A percentile compares a stretch with the other conserved stretches of the same genome.
These are phyloP conservation scores for Pristionchus japonicus DNA, from an alignment of 2,888 invertebrate genomes.

Conservation along the genomic window DNA sequence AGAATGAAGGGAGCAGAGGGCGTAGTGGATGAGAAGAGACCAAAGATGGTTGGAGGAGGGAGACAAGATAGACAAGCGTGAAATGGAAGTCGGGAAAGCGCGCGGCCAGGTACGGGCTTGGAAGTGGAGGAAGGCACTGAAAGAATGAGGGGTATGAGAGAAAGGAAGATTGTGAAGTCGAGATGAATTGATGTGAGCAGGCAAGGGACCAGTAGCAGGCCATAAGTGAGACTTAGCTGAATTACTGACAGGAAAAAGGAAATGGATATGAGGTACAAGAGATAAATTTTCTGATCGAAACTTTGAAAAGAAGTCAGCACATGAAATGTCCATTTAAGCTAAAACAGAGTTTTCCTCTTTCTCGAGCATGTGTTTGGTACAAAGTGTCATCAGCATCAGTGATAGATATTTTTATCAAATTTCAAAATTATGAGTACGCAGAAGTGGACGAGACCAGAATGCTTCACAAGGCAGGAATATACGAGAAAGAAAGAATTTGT, in stretches of 20 bases:
- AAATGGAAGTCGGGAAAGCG: not conserved
- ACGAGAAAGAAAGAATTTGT: not conserved
- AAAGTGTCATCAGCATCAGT: too few relatives aligned
- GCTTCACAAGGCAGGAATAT: conserved; percentile 9
- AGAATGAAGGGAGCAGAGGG: not conserved
- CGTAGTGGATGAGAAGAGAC: not conserved
- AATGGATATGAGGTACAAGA: too few relatives aligned
- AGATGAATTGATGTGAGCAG: not conserved
- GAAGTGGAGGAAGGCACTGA: not conserved
- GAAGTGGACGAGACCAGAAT: conserved; percentile 29
- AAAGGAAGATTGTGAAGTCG: not conserved
- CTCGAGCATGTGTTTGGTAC: too few relatives aligned
- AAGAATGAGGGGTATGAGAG: not conserved
- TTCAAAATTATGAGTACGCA: too few relatives aligned
- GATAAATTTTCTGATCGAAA: too few relatives aligned
- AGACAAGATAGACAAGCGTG: not conserved
- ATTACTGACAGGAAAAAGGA: too few relatives aligned
- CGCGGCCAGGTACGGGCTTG: not conserved
- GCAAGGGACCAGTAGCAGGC: too few relatives aligned
- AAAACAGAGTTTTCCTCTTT: too few relatives aligned
- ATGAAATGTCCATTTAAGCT: too few relatives aligned
- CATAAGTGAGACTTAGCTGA: too few relatives aligned
- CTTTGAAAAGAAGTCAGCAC: too few relatives aligned
- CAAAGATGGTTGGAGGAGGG: not conserved
- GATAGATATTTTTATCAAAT: too few relatives aligned